These are phyloP conservation scores for Watsonalla binaria DNA, from an alignment of 2,888 invertebrate genomes.

Conservation along the genomic window DNA sequence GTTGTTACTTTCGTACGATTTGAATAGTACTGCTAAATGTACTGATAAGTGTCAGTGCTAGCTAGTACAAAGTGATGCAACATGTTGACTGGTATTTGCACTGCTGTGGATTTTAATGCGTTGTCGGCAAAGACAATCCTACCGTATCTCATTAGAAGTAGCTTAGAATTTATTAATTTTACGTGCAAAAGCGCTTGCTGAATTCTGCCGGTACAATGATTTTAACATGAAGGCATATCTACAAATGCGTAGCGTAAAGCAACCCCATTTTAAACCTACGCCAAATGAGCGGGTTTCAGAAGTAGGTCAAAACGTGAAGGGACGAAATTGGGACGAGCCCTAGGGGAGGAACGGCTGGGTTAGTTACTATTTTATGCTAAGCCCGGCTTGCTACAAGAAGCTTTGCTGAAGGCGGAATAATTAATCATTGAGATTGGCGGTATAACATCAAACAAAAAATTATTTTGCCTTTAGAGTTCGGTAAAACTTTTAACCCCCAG, in stretches of 20 bases:
- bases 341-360: conserved; percentile 45
- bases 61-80: conserved; percentile 7
- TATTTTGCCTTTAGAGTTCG: too few relatives aligned
- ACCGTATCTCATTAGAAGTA: too few relatives aligned
- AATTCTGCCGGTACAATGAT: too few relatives aligned
- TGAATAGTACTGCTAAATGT: conserved; percentile 24
- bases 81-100: not conserved
- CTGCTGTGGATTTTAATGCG: not conserved
- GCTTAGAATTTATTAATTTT: too few relatives aligned
- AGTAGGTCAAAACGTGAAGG: conserved; percentile 70
- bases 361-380: conserved; percentile 37
- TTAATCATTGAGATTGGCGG: not conserved
- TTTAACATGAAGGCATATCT: conserved; percentile 40
- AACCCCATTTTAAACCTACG: conserved; percentile 69
- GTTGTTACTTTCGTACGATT: conserved; percentile 43
- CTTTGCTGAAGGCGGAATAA: conserved; percentile 11
- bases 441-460: too few relatives aligned
- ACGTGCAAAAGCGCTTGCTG: too few relatives aligned
- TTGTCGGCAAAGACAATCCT: not conserved
- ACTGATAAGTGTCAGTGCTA: conserved; percentile 19
- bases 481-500: too few relatives aligned
- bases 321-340: conserved; percentile 71
- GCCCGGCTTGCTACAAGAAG: conserved; percentile 30
- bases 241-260: conserved; percentile 49
- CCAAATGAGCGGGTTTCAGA: conserved; percentile 66